Evolutionary conservation across 2,113 vertebrate species (phyloP).

Genomic region (Indicator indicator): DNA sequence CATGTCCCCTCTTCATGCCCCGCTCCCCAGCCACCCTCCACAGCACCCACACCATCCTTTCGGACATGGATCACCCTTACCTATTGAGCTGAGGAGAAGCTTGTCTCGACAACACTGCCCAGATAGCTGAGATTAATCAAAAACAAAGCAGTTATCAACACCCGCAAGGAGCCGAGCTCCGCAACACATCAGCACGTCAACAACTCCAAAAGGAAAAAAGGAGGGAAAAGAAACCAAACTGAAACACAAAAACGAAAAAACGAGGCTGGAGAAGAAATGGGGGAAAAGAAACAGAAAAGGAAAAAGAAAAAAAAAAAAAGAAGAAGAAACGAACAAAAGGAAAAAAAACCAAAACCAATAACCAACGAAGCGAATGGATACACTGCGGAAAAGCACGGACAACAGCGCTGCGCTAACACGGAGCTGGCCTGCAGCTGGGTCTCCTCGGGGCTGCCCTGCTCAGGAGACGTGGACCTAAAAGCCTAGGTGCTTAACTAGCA

Average conservation of each 20-base stretch:
- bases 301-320: slow-evolving; percentile 70
- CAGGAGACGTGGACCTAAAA: not conserved
- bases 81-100: slow-evolving; percentile 99
- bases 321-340: slow-evolving; percentile 74
- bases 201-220: slow-evolving; percentile 72
- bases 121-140: slow-evolving; percentile 99
- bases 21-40: slow-evolving; percentile 71
- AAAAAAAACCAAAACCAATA: slow-evolving; percentile 61
- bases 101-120: slow-evolving; percentile 99
- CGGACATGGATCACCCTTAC: slow-evolving; percentile 99
- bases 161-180: slow-evolving; percentile 76
- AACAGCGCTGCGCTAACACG: slow-evolving; percentile 61
- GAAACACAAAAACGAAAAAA: slow-evolving; percentile 59
- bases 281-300: slow-evolving; percentile 73
- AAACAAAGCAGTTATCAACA: slow-evolving; percentile 99
- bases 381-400: slow-evolving; percentile 71
- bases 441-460: slow-evolving; percentile 17
- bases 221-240: slow-evolving; percentile 53
- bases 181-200: slow-evolving; percentile 79
- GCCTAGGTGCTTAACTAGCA: not conserved
- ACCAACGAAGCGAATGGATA: slow-evolving; percentile 70
- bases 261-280: slow-evolving; percentile 71
- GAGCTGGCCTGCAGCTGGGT: slow-evolving; percentile 47
- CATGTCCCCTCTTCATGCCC: slow-evolving; percentile 85
- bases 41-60: slow-evolving; percentile 81